Base-by-base conservation (phyloP, 2,797 vertebrate genomes). In the Ptychadena robeensis region DNA sequence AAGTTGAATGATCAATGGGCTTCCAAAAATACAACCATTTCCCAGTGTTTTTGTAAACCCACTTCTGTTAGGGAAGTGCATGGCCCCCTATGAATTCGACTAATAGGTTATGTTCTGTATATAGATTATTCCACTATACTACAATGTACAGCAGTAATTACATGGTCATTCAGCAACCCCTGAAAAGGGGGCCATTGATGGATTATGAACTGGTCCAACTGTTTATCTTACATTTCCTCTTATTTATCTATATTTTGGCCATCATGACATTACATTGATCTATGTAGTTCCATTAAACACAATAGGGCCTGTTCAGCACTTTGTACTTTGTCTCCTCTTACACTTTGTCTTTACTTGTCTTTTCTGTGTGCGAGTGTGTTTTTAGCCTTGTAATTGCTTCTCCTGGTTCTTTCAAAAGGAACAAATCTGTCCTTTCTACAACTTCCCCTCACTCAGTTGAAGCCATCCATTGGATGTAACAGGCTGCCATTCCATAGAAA, bases 261-360 rank as follows among this genome's bases (percentile, higher is more conserved):
- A n/a, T 22, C 7, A 53, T 53, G 44, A 53, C 44, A 53, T 53
- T 9, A 4, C 44, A n/a, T 22, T 53, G 44, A 53, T 53, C 15
- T 53, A 53, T 22, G 44, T 53, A 8, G 44, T 53, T 18, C 6
- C 44, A 53, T 22, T 22, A 53, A 53, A 22, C 44, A 53, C 18
- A 9, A 61, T 35, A 75, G 77, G n/a, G 38, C 65, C 77, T 59
- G 27, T 80, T 80, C 22, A 80, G 64, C 69, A 79, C 59, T n/a
- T 28, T 9, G 11, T n/a, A 14, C 14, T 34, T 59, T 35, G 25
- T 34, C 31, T 83, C 70, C 40, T 66, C n/a, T 44, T 59, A 40
- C 35, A 63, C 73, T 35, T 53, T 68, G 44, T 83, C 44, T 70
- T 59, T 76, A 28, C 27, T 7, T 82, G 65, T 75, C 48, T 73